Evolutionary conservation across 2,113 vertebrate genomes (phyloP).

Genomic region (Centrocercus urophasianus): DNA sequence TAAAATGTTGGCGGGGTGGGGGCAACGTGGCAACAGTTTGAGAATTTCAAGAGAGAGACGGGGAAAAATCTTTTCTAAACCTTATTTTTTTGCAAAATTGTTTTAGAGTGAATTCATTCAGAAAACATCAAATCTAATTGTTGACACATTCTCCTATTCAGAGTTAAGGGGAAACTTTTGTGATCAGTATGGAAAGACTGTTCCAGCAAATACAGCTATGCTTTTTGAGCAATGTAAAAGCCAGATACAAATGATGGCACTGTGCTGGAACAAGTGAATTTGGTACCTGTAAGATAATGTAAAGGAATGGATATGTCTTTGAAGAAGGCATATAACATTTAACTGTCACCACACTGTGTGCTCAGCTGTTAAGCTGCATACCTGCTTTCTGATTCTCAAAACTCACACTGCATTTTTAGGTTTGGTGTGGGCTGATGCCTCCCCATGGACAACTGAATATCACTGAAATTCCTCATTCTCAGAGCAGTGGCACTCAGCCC

Average conservation of each 20-base stretch:
- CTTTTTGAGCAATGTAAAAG: neutral
- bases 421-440: neutral
- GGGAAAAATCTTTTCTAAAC: conserved; percentile 19
- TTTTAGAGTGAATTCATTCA: neutral
- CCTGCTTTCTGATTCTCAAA: neutral
- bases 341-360: neutral
- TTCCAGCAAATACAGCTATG: neutral
- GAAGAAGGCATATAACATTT: neutral
- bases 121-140: neutral
- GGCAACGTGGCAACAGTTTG: conserved; percentile 6
- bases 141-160: neutral
- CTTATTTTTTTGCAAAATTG: neutral
- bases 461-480: rapidly evolving
- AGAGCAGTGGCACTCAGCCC: no score
- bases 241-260: neutral
- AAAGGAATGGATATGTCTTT: neutral
- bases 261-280: neutral
- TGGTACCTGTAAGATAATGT: neutral
- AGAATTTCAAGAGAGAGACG: conserved; percentile 45
- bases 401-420: neutral
- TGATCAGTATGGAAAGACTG: neutral
- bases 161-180: neutral
- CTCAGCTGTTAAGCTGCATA: neutral
- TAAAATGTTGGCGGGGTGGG: neutral
- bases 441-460: no score